A percentile compares a stretch with the other conserved stretches of the same genome.
Conservation (phyloP, 2,113 vertebrate genomes). For the Corydoras maculifer region DNA sequence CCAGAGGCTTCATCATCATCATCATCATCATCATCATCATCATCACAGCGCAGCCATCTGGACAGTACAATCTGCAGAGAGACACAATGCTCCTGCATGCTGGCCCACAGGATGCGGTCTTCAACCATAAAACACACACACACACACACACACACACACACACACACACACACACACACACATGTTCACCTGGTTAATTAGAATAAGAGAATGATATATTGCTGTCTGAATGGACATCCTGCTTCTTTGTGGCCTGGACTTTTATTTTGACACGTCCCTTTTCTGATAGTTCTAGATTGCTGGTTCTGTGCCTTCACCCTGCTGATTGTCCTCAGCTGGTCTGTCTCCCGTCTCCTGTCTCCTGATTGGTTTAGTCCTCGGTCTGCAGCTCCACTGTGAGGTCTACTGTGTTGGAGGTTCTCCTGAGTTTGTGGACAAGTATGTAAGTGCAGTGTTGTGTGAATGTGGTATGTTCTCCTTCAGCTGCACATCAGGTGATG, state of each 20-base stretch:
- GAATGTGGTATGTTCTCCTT: too few relatives aligned
- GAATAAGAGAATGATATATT: not conserved
- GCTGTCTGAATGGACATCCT: not conserved
- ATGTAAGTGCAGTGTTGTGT: too few relatives aligned
- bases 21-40: not conserved
- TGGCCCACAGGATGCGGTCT: slow-evolving; percentile 26
- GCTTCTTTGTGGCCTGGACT: not conserved
- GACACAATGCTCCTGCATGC: slow-evolving; percentile 19
- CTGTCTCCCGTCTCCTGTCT: too few relatives aligned
- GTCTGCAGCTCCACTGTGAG: too few relatives aligned
- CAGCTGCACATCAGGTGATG: too few relatives aligned
- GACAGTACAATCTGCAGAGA: slow-evolving; percentile 5
- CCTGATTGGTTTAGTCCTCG: too few relatives aligned
- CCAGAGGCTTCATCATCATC: slow-evolving; percentile 13
- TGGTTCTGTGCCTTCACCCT: too few relatives aligned
- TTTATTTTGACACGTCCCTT: too few relatives aligned
- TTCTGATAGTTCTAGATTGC: too few relatives aligned
- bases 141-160: not conserved
- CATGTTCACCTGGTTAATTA: slow-evolving; percentile 18
- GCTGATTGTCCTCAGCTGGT: too few relatives aligned
- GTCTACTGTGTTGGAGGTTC: too few relatives aligned
- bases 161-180: slow-evolving; percentile 18
- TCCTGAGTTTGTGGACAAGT: too few relatives aligned
- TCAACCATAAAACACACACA: slow-evolving; percentile 17
- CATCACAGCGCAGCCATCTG: slow-evolving; percentile 25